These are phyloP conservation scores for Anarsia innoxiella DNA, from an alignment of 2,888 invertebrate genomes.

Conservation along the genomic window DNA sequence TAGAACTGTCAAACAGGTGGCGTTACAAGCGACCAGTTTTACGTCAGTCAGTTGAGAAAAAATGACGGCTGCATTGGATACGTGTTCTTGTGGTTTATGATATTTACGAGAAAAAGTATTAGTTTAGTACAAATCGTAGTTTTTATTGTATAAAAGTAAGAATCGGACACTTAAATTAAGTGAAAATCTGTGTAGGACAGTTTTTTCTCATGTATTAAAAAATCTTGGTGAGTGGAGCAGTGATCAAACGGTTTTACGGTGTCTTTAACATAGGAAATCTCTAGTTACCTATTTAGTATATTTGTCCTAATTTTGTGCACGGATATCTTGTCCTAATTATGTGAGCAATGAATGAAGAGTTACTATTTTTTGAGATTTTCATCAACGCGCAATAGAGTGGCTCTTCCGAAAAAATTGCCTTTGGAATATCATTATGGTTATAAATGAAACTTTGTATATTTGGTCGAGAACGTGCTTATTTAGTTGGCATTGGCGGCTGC, in stretches of 20 bases:
- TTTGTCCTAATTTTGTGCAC: constrained; percentile 11
- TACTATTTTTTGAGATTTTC: constrained; percentile 11
- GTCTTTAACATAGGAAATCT: constrained; percentile 50
- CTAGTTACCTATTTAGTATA: constrained; percentile 36
- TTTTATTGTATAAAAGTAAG: constrained; percentile 34
- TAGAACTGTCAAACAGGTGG: constrained; percentile 42
- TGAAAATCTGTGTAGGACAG: constrained; percentile 44
- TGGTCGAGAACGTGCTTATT: background rate
- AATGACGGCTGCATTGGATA: constrained; percentile 73
- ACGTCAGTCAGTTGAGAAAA: constrained; percentile 72
- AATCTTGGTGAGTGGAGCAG: constrained; percentile 64
- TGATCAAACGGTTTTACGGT: constrained; percentile 38
- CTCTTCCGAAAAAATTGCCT: constrained; percentile 11
- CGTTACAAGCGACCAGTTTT: constrained; percentile 41
- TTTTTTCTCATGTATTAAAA: constrained; percentile 63
- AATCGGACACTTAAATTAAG: constrained; percentile 32
- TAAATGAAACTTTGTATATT: constrained; percentile 14
- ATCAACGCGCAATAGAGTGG: constrained; percentile 4
- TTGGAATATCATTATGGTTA: constrained; percentile 13
- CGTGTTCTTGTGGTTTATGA: constrained; percentile 74
- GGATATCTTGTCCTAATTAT: constrained; percentile 1
- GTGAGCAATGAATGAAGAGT: background rate
- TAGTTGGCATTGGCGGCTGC: too few species aligned
- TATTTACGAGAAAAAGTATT: constrained; percentile 73
- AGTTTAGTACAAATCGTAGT: constrained; percentile 51